A percentile compares a stretch with the other conserved stretches of the same genome.
phyloP scores from a whole-genome alignment of 2,888 invertebrate species.

The Sarcophaga carnaria region DNA sequence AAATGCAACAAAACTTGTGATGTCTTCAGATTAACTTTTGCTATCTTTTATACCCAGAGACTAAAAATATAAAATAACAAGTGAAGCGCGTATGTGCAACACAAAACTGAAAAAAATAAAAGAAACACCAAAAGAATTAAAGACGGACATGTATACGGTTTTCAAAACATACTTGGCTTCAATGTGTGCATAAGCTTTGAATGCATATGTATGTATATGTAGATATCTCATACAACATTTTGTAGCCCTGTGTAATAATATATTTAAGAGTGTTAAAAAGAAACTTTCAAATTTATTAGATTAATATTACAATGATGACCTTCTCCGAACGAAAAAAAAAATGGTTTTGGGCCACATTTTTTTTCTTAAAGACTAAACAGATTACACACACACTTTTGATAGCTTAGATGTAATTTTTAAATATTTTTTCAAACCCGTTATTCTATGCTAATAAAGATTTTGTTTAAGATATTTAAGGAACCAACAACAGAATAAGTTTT shows the following conservation, averaged over 20 bases:
- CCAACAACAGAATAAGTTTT: too few species aligned
- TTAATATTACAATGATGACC: conserved; percentile 77
- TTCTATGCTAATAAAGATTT: too few species aligned
- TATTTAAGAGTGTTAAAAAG: conserved; percentile 47
- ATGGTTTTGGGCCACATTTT: conserved; percentile 43
- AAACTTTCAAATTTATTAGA: conserved; percentile 77
- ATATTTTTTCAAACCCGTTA: neutral
- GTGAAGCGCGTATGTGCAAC: conserved; percentile 10
- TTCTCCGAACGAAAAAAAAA: conserved; percentile 60
- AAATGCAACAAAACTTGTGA: conserved; percentile 71
- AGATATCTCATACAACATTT: neutral
- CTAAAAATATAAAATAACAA: neutral
- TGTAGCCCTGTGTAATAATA: conserved; percentile 52
- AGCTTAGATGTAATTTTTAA: conserved; percentile 52
- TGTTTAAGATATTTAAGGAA: too few species aligned
- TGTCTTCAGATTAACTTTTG: conserved; percentile 63
- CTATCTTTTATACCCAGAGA: conserved; percentile 57
- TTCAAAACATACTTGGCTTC: too few species aligned
- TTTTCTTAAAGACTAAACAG: conserved; percentile 31
- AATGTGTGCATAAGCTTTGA: neutral
- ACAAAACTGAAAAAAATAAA: conserved; percentile 33
- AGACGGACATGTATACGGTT: too few species aligned
- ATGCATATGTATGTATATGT: neutral
- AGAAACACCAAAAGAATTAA: conserved; percentile 16
- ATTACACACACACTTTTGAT: neutral